Conservation (phyloP, 2,888 invertebrate genomes). For the Microchrysa polita region DNA sequence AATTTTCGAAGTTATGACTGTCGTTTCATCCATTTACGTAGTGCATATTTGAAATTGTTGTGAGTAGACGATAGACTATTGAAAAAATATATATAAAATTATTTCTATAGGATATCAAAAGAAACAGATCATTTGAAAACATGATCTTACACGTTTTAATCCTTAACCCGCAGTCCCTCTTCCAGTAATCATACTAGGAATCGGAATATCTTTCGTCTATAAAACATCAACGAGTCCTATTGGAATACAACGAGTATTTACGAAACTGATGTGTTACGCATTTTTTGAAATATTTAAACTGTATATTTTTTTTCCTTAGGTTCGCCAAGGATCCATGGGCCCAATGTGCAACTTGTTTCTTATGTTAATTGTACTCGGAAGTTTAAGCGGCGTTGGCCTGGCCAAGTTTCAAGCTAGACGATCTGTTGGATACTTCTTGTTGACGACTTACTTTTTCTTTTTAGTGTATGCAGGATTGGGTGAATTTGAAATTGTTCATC, state of each 20-base stretch:
- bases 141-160: too few species aligned
- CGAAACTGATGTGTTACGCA: slow-evolving; percentile 8
- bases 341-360: slow-evolving; percentile 64
- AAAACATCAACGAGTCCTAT: neutral
- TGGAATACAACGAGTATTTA: too few species aligned
- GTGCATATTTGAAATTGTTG: too few species aligned
- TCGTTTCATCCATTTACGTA: too few species aligned
- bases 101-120: too few species aligned
- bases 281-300: neutral
- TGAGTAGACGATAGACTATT: too few species aligned
- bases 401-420: slow-evolving; percentile 64
- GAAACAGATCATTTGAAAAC: too few species aligned
- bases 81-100: too few species aligned
- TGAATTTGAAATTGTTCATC: slow-evolving; percentile 63
- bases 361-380: slow-evolving; percentile 61
- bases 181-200: slow-evolving; percentile 62
- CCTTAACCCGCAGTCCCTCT: neutral
- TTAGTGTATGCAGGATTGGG: slow-evolving; percentile 66
- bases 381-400: slow-evolving; percentile 64
- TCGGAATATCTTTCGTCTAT: slow-evolving; percentile 61
- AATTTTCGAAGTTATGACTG: too few species aligned
- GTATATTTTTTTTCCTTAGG: slow-evolving; percentile 47
- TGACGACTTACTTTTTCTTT: slow-evolving; percentile 65
- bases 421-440: slow-evolving; percentile 65
- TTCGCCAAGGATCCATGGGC: slow-evolving; percentile 64